phyloP scores from a whole-genome alignment of 1,140 invertebrate genomes.

The Thaumatotibia leucotreta region DNA sequence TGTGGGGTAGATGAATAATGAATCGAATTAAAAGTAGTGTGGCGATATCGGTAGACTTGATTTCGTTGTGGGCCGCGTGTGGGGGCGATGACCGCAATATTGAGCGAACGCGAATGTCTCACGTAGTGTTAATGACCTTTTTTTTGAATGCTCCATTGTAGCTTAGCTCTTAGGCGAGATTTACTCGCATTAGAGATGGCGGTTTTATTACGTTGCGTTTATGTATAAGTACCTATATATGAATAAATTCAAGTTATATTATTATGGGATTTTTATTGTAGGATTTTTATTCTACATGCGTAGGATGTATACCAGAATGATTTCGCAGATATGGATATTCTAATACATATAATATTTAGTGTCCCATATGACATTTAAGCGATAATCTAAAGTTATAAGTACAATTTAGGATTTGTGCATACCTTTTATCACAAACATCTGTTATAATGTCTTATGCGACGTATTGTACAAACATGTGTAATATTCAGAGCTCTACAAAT shows the following conservation, averaged over 20 bases:
- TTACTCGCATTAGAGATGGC: background rate
- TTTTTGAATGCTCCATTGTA: conserved; percentile 67
- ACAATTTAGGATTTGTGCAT: no score
- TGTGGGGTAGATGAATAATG: background rate
- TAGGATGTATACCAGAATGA: background rate
- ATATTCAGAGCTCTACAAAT: no score
- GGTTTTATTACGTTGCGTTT: background rate
- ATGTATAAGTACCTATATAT: background rate
- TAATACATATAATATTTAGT: no score
- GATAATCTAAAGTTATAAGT: no score
- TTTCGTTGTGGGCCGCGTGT: conserved; percentile 47
- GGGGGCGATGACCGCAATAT: conserved; percentile 71
- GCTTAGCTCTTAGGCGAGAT: conserved; percentile 13
- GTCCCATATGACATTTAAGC: no score
- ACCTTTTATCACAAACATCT: no score
- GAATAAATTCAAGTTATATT: no score
- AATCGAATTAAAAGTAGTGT: conserved; percentile 37
- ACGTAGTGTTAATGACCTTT: conserved; percentile 73
- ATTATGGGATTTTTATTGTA: no score
- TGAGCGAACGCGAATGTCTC: conserved; percentile 72
- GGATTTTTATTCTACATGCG: background rate
- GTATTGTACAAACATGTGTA: no score
- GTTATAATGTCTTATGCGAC: no score
- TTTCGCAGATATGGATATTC: no score
- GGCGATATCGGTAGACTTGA: conserved; percentile 37